Conservation (phyloP, 2,113 vertebrate genomes). For the Procavia capensis region DNA sequence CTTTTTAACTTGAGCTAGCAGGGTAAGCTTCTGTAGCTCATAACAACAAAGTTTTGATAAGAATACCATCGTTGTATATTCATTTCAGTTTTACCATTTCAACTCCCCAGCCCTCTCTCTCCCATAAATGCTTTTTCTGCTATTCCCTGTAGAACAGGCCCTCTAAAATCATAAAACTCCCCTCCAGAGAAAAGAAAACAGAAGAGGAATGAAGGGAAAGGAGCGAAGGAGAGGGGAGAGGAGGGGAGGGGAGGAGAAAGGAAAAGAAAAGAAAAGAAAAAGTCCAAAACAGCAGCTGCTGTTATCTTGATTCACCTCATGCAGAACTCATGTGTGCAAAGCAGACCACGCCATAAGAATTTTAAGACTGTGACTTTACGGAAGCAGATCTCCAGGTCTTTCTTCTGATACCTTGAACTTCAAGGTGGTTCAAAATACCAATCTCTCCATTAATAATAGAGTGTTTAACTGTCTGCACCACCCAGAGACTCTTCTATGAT, state of each 20-base stretch:
- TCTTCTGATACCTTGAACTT: neutral
- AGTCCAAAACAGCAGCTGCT: no score
- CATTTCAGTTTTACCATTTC: neutral
- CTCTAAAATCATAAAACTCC: neutral
- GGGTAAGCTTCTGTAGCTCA: neutral
- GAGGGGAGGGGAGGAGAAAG: no score
- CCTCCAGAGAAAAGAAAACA: no score
- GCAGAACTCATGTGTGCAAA: no score
- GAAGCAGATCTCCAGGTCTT: neutral
- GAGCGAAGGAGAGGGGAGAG: no score
- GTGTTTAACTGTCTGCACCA: neutral
- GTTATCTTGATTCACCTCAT: neutral
- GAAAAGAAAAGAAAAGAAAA: neutral
- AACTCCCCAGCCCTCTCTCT: accelerated
- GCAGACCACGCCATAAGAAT: no score
- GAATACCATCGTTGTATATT: neutral
- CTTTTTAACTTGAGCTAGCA: neutral
- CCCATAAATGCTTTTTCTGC: neutral
- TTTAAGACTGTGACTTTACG: no score
- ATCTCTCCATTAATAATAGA: neutral
- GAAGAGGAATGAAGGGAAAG: no score
- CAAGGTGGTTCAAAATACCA: neutral
- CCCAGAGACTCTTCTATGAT: neutral
- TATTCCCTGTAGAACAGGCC: neutral
- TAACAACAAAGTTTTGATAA: neutral